Evolutionary conservation across 2,888 invertebrate species (phyloP).

Genomic region (Athetis lepigone): DNA sequence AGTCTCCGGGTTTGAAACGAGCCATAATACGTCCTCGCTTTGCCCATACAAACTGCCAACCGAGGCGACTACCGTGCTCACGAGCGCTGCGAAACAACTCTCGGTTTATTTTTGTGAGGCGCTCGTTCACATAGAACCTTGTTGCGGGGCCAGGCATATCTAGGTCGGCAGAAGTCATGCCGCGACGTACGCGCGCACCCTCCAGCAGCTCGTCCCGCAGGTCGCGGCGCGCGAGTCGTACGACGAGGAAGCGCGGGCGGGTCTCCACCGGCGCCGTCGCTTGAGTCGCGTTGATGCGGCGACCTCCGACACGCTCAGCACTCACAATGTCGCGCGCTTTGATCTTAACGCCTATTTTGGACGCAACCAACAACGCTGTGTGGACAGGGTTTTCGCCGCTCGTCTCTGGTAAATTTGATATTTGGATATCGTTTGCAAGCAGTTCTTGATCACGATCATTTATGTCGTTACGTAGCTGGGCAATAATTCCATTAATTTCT

Average conservation of each 20-base stretch:
- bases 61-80: no score
- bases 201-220: slow-evolving; percentile 1
- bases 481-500: no score
- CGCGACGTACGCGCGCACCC: not conserved
- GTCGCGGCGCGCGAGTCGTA: slow-evolving; percentile 1
- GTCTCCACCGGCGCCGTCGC: not conserved
- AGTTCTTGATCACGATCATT: no score
- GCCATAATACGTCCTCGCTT: no score
- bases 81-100: no score
- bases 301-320: no score
- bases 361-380: not conserved
- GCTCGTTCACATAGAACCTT: not conserved
- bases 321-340: no score
- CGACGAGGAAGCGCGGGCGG: slow-evolving; percentile 2
- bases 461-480: not conserved
- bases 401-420: not conserved
- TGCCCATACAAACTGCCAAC: no score
- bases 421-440: not conserved
- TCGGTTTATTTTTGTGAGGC: no score
- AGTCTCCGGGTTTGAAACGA: no score
- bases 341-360: not conserved
- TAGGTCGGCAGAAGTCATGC: not conserved
- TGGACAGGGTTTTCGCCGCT: not conserved
- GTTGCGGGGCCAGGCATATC: not conserved
- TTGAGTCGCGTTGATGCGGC: no score